Conservation (phyloP, 37 sponge, comb jelly and placozoan genomes). For the Agelas oroides region DNA sequence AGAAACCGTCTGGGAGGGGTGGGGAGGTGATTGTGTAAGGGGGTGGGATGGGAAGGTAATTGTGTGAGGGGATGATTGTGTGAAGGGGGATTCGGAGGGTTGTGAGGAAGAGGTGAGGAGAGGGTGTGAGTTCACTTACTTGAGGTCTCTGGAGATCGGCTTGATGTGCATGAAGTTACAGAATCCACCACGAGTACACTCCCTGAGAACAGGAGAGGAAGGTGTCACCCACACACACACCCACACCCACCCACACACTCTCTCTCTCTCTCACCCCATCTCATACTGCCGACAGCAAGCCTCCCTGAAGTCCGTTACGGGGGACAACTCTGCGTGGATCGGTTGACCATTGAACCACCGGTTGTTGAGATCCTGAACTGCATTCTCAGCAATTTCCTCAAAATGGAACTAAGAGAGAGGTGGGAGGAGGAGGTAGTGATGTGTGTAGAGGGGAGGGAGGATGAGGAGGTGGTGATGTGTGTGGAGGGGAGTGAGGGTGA, state of each 20-base stretch:
- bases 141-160: constrained; percentile 92
- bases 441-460: too few relatives aligned
- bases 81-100: too few relatives aligned
- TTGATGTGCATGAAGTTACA: constrained; percentile 99
- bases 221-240: background rate
- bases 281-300: constrained; percentile 99
- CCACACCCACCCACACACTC: background rate
- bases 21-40: too few relatives aligned
- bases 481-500: too few relatives aligned
- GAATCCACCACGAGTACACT: constrained; percentile 97
- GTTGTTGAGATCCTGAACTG: constrained; percentile 92
- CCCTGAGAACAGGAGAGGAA: constrained; percentile 37
- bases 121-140: constrained; percentile 50
- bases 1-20: constrained; percentile 40
- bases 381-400: constrained; percentile 96
- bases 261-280: constrained; percentile 81
- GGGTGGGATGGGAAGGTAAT: too few relatives aligned
- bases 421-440: too few relatives aligned
- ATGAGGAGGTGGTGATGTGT: too few relatives aligned
- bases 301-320: constrained; percentile 99
- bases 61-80: too few relatives aligned
- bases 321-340: constrained; percentile 96
- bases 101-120: too few relatives aligned
- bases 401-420: constrained; percentile 70
- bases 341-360: constrained; percentile 98